These are phyloP conservation scores for Apostichopus japonicus DNA, from an alignment of 35 echinoderm and acorn worm species.

Conservation along the genomic window DNA sequence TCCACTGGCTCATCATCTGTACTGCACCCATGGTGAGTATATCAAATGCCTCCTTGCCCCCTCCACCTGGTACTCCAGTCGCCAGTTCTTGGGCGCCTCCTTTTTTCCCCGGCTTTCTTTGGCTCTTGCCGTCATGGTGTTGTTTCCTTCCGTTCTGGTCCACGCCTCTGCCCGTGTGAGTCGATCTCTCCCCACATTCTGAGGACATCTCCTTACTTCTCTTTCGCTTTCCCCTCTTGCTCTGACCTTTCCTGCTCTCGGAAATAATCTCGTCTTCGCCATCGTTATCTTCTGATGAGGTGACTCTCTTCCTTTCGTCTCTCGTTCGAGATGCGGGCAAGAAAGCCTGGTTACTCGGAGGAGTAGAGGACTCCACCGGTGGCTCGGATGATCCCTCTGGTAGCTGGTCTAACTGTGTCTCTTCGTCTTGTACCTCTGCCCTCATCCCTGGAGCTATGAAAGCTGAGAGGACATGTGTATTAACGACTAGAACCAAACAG, in stretches of 20 bases:
- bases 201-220: not conserved
- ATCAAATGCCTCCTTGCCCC: not conserved
- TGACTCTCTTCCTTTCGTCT: not conserved
- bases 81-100: not conserved
- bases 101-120: not conserved
- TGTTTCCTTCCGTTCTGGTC: not conserved
- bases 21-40: not conserved
- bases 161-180: not conserved
- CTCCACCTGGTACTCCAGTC: not conserved
- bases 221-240: not conserved
- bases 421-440: not conserved
- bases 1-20: constrained; percentile 28
- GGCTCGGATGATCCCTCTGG: not conserved
- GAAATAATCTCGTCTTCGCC: not conserved
- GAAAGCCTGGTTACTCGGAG: not conserved
- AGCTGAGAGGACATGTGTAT: not conserved
- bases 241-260: not conserved
- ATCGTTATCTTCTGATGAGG: not conserved
- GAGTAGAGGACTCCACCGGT: not conserved
- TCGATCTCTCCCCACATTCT: not conserved
- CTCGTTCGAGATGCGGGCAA: not conserved
- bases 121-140: not conserved
- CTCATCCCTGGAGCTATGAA: not conserved
- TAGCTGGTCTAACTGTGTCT: not conserved
- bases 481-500: not conserved